Percentiles rank a stretch among this genome's conserved stretches.
Conservation (phyloP, 2,113 vertebrate genomes). For the Chaetodon trifascialis region DNA sequence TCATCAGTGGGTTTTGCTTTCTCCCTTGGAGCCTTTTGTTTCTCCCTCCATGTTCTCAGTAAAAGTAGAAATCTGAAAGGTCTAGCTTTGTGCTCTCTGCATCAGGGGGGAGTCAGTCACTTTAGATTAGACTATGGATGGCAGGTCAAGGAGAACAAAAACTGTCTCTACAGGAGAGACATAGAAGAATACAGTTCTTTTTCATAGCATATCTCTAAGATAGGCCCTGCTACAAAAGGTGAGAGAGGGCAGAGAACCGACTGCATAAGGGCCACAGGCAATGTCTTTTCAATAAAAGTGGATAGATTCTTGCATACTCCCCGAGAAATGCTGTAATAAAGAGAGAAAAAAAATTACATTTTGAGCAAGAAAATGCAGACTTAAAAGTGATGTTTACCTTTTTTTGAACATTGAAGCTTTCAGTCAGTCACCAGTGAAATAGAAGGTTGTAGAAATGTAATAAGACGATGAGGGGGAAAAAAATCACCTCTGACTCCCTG, state of each 20-base stretch:
- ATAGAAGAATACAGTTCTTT: conserved; percentile 53
- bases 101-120: conserved; percentile 81
- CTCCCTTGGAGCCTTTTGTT: conserved; percentile 71
- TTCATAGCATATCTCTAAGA: conserved; percentile 39
- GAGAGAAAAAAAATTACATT: background rate
- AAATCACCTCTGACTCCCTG: conserved; percentile 64
- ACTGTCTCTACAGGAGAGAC: conserved; percentile 63
- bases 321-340: conserved; percentile 10
- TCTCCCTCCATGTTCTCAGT: conserved; percentile 60
- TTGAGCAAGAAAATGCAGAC: conserved; percentile 33
- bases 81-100: conserved; percentile 72
- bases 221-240: conserved; percentile 15
- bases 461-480: conserved; percentile 41
- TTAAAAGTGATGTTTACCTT: conserved; percentile 30
- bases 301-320: conserved; percentile 13
- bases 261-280: conserved; percentile 29
- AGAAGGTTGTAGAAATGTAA: conserved; percentile 66
- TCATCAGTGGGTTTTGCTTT: conserved; percentile 73
- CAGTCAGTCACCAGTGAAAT: conserved; percentile 48
- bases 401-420: conserved; percentile 21
- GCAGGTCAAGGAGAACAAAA: conserved; percentile 82
- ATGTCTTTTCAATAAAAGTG: conserved; percentile 35
- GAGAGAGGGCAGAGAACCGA: conserved; percentile 17
- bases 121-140: conserved; percentile 82
- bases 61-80: conserved; percentile 78